A percentile compares a stretch with the other conserved stretches of the same genome.
Evolutionary conservation across 2,113 vertebrate genomes (phyloP).

Genomic region (Felis catus): F.catus_Fca126_mat1.0 CM031413.1:105044501-105045000

Average conservation of each 20-base stretch:
- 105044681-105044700: neutral
- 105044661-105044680: neutral
- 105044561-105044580: neutral
- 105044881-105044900: neutral
- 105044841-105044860: neutral
- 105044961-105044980: rapidly evolving
- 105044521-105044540: neutral
- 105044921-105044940: neutral
- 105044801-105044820: conserved; percentile 1
- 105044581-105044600: neutral
- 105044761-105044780: neutral
- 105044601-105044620: neutral
- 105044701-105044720: neutral
- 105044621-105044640: neutral
- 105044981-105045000: neutral
- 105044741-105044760: neutral
- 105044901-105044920: neutral
- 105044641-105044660: rapidly evolving
- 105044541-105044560: neutral
- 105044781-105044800: neutral
- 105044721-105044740: neutral
- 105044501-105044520: neutral
- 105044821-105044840: neutral
- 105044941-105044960: neutral
- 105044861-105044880: neutral